phyloP scores from a whole-genome alignment of 1,140 invertebrate genomes.

The Laupala kohalensis region DNA sequence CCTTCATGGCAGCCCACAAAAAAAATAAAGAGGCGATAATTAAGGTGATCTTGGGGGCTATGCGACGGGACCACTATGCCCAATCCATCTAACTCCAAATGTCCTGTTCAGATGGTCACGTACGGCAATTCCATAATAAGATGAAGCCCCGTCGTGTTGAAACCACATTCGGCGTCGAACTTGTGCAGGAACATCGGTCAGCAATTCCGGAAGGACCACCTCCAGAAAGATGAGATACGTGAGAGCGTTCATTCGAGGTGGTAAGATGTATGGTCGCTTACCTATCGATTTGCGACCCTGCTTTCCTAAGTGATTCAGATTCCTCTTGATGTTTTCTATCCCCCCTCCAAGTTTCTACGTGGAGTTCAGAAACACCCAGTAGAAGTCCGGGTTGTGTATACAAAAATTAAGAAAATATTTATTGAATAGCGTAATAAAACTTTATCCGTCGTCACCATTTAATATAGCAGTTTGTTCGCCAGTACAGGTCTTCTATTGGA shows the following conservation, averaged over 20 bases:
- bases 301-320: too few relatives aligned
- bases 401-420: too few relatives aligned
- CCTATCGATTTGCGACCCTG: too few relatives aligned
- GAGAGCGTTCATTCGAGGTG: background rate
- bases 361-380: too few relatives aligned
- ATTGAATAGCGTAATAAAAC: too few relatives aligned
- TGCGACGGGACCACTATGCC: background rate
- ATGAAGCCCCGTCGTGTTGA: background rate
- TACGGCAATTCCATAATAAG: background rate
- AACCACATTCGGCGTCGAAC: background rate
- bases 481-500: too few relatives aligned
- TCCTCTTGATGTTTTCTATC: too few relatives aligned
- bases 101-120: background rate
- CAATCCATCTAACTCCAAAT: background rate
- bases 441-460: too few relatives aligned
- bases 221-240: background rate
- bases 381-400: too few relatives aligned
- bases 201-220: background rate
- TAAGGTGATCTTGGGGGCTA: background rate
- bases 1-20: background rate
- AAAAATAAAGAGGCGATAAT: background rate
- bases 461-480: too few relatives aligned
- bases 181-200: background rate
- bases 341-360: too few relatives aligned
- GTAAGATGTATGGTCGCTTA: background rate